Evolutionary conservation across 2,797 vertebrate species (phyloP).

Genomic region (Dermochelys coriacea): DNA sequence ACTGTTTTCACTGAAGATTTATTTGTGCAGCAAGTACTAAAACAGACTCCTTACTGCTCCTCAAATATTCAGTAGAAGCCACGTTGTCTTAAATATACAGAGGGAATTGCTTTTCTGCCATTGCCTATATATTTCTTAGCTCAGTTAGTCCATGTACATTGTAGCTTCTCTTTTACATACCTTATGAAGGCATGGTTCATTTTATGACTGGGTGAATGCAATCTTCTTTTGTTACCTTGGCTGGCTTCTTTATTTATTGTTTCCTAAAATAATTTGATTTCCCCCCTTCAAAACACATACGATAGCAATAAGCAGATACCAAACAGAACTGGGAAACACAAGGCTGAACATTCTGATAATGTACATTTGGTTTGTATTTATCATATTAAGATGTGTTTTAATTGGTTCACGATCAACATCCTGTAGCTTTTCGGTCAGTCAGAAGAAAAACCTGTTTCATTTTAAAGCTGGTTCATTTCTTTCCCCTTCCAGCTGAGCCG

Average conservation of each 20-base stretch:
- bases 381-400: slow-evolving; percentile 65
- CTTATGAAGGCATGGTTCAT: slow-evolving; percentile 18
- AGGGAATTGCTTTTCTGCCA: fast-evolving
- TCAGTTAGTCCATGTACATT: not conserved
- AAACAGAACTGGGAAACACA: slow-evolving; percentile 63
- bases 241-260: slow-evolving; percentile 75
- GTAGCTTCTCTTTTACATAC: not conserved
- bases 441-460: slow-evolving; percentile 74
- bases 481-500: slow-evolving; percentile 34
- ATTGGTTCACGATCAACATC: slow-evolving; percentile 71
- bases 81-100: fast-evolving
- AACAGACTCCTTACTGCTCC: not conserved
- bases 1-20: fast-evolving
- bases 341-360: slow-evolving; percentile 74
- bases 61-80: not conserved
- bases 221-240: slow-evolving; percentile 57
- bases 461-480: slow-evolving; percentile 69
- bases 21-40: fast-evolving
- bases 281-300: slow-evolving; percentile 45
- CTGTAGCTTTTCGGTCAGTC: slow-evolving; percentile 67
- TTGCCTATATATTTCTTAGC: slow-evolving; percentile 5
- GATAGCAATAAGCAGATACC: slow-evolving; percentile 67
- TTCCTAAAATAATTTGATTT: slow-evolving; percentile 77
- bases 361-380: slow-evolving; percentile 76
- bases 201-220: slow-evolving; percentile 40